phyloP scores from a whole-genome alignment of 2,113 vertebrate species.

The Peucedramus taeniatus region DNA sequence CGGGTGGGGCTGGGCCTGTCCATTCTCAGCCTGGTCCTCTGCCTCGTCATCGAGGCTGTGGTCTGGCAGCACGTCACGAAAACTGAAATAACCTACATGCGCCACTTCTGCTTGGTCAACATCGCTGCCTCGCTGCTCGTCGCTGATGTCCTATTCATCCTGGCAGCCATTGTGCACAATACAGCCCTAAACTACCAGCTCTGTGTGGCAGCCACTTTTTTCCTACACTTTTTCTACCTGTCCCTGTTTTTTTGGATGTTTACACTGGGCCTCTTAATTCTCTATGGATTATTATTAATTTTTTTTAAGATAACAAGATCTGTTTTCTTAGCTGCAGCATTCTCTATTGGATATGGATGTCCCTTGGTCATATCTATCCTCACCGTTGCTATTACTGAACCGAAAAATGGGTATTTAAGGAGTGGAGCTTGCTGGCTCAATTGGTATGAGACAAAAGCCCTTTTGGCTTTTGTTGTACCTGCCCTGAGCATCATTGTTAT shows the following conservation, averaged over 20 bases:
- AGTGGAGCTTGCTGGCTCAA: conserved; percentile 83
- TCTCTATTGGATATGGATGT: conserved; percentile 80
- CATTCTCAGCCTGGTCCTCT: conserved; percentile 78
- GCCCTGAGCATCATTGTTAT: conserved; percentile 79
- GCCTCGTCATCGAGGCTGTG: conserved; percentile 75
- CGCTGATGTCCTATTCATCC: conserved; percentile 84
- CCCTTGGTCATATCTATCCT: conserved; percentile 80
- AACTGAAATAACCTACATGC: conserved; percentile 81
- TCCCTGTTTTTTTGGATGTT: conserved; percentile 93
- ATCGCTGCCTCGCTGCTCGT: conserved; percentile 78
- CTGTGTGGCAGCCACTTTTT: conserved; percentile 83
- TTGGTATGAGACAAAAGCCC: conserved; percentile 79
- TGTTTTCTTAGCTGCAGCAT: conserved; percentile 74
- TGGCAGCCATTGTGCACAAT: conserved; percentile 15
- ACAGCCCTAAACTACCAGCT: neutral
- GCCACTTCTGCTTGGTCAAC: conserved; percentile 84
- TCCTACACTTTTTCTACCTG: conserved; percentile 88
- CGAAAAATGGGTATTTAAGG: conserved; percentile 68
- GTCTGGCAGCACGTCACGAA: conserved; percentile 79
- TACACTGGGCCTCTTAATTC: conserved; percentile 80
- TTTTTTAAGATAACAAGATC: conserved; percentile 79
- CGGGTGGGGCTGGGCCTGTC: conserved; percentile 80
- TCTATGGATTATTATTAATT: conserved; percentile 79
- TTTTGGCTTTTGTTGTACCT: conserved; percentile 82
- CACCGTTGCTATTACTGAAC: conserved; percentile 79